phyloP scores from a whole-genome alignment of 2,797 vertebrate genomes.

The Tokudaia tokunoshimensis region DNA sequence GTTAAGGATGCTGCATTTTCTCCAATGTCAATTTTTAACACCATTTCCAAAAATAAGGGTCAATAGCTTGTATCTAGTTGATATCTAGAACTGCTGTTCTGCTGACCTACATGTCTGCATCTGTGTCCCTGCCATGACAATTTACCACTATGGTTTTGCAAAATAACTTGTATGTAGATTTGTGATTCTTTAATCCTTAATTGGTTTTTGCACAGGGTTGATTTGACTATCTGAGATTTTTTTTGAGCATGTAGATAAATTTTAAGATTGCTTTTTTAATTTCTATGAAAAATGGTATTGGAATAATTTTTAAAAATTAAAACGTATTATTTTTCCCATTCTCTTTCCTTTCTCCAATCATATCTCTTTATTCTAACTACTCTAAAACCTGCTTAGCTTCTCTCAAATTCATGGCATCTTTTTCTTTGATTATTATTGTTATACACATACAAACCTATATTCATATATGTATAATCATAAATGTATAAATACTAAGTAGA shows the following conservation, averaged over 20 bases:
- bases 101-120: not conserved
- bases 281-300: not conserved
- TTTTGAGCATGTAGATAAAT: not conserved
- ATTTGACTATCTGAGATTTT: not conserved
- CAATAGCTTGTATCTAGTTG: not conserved
- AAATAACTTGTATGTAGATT: not conserved
- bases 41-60: not conserved
- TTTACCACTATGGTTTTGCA: not conserved
- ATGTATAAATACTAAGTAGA: not conserved
- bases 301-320: not conserved
- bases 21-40: not conserved
- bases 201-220: not conserved
- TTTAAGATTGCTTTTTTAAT: not conserved
- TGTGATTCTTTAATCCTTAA: not conserved
- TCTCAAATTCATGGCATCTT: not conserved
- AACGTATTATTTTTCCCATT: not conserved
- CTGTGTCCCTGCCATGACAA: not conserved
- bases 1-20: not conserved
- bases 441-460: not conserved
- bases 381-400: not conserved
- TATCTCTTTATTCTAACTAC: not conserved
- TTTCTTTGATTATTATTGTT: not conserved
- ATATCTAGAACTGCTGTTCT: not conserved
- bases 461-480: not conserved
- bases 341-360: not conserved